Base-by-base conservation (phyloP, 1,140 invertebrate genomes). In the Megalonaias nervosa region DNA sequence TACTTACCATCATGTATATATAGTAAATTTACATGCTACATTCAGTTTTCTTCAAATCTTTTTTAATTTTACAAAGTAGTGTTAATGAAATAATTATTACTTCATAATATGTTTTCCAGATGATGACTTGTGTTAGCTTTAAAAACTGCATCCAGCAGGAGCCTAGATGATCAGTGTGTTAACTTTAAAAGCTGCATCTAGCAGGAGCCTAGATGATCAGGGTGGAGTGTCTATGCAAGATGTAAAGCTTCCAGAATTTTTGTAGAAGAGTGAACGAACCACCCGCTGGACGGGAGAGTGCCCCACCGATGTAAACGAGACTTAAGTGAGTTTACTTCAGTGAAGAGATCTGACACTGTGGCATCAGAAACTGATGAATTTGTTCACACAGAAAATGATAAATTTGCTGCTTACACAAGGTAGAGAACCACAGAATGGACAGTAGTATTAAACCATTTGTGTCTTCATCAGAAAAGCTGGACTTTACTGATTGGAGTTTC, bases 201-300 rank as follows among this genome's bases (percentile, higher is more conserved):
- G 94, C 80, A 93, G 93, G 69, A 92, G 95, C 55, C 88, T 96
- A 64, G 95, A 96, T 88, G 95, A 96, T 88, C 95, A 96, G 90
- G 91, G 95, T 78, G 95, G 95, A 58, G 95, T 94, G 0, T 31
- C 15, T 6, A 11, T 61, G 2, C 67, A 58, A 17, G 59, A 70
- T 21, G 9, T 77, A 11, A 60, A 77, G 59, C 62, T 72, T 2
- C 75, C 64, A 67, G 75, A 77, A 23, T 68, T 77, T 57, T 70
- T 77, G 0, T 70, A 55, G 6, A 38, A 13, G 12, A 77, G 62
- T 23, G 14, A 58, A n/a, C 21, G 67, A 31, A 19, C 16, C 58
- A 48, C 55, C 61, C 31, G 2, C 48, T 16, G 71, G 70, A 38
- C 3, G 65, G 26, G 73, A 74, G 16, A 74, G 65, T 60, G 58